These are phyloP conservation scores for Graphium colonna DNA, from an alignment of 2,888 invertebrate species.

Conservation along the genomic window DNA sequence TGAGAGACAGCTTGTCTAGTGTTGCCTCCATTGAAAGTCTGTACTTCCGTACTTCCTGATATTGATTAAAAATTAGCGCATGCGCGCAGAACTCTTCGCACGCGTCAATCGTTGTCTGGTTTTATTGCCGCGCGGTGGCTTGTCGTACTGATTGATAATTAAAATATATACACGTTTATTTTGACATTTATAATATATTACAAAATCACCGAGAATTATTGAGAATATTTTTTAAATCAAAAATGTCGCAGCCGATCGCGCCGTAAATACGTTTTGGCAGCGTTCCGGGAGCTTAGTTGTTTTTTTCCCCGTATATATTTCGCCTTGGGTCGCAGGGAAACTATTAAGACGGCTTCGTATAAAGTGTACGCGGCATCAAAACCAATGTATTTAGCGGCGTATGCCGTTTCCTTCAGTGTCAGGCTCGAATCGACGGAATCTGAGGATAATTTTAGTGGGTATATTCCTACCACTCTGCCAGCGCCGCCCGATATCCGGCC, in stretches of 20 bases:
- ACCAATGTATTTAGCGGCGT: slow-evolving; percentile 66
- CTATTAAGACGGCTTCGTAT: slow-evolving; percentile 58
- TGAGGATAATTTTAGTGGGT: slow-evolving; percentile 59
- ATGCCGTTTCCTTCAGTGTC: slow-evolving; percentile 47
- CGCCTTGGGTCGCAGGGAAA: slow-evolving; percentile 37
- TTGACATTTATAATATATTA: neutral
- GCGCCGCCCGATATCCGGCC: slow-evolving; percentile 56
- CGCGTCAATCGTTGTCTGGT: slow-evolving; percentile 1
- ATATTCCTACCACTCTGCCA: slow-evolving; percentile 49
- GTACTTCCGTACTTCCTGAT: slow-evolving; percentile 2
- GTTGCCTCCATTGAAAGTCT: slow-evolving; percentile 10
- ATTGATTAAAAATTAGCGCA: slow-evolving; percentile 18
- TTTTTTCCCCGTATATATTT: slow-evolving; percentile 28
- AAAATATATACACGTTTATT: neutral
- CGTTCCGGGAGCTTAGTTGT: slow-evolving; percentile 17
- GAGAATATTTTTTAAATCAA: neutral
- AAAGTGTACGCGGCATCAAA: slow-evolving; percentile 40
- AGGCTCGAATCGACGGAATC: slow-evolving; percentile 66
- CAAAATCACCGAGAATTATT: neutral
- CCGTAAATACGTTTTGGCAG: slow-evolving; percentile 23
- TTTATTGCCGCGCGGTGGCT: neutral
- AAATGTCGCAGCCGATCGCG: slow-evolving; percentile 23
- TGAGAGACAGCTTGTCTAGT: neutral
- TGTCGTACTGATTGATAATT: neutral
- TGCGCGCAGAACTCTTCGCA: slow-evolving; percentile 1